Base-by-base conservation (phyloP, 2,888 invertebrate genomes). In the Cerceris ruficornis region DNA sequence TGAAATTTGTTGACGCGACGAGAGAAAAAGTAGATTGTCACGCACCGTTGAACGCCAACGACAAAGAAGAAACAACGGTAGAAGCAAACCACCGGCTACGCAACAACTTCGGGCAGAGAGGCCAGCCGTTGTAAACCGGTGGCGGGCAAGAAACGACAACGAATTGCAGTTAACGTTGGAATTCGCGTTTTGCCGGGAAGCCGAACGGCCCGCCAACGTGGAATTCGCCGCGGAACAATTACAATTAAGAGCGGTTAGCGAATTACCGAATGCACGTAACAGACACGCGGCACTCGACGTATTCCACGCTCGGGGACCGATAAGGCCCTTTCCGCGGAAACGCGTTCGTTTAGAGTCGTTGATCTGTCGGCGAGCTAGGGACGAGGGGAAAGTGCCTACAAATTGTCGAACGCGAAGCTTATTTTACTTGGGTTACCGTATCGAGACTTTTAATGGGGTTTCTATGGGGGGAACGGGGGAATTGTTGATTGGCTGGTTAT, bases 221-320 rank as follows among this genome's bases (percentile, higher is more conserved):
- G 91, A 91, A 92, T 91, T 88, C 88, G 84, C 90, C 88, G 88
- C 88, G 84, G 88, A 88, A 91, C 92, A 91, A 92, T 92, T 92
- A 91, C 91, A 92, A 92, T 92, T 92, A 92, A 91, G 91, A 89
- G 90, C 89, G 90, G 90, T 92, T 91, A 92, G 91, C 91, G 91
- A 91, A 92, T 92, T 90, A 90, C 87, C 89, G 89, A 90, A 90
- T 88, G 88, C 86, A 83, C 81, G 28, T 4, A 28, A 28, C 78
- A 83, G 86, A 86, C 90, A 87, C 85, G 87, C 89, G 78, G 86
- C 70, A 67, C 59, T 28, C 50, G 69, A 67, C 78, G 85, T 86
- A 87, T 90, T 49, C 90, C 88, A 71, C 84, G 88, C 87, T 86
- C 83, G 43, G 41, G 39, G 72, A 76, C 80, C 80, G 86, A 83